A percentile compares a stretch with the other conserved stretches of the same genome.
Conservation (phyloP, 1,140 invertebrate genomes). For the Arion vulgaris region DNA sequence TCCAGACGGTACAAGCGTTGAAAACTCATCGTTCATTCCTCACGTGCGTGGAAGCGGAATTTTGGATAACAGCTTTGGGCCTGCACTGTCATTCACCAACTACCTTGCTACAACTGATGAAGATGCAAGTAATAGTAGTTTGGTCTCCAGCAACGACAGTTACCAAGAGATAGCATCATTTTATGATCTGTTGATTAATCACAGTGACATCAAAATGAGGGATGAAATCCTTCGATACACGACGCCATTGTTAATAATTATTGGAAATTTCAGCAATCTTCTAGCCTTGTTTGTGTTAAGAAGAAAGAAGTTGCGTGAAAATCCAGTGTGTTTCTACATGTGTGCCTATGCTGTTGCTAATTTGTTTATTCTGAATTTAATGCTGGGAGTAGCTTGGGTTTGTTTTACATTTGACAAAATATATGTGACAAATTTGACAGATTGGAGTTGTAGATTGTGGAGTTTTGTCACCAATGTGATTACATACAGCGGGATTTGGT, state of each 20-base stretch:
- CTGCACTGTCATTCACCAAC: neutral
- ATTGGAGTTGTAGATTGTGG: conserved; percentile 64
- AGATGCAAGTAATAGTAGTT: neutral
- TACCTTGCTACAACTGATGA: neutral
- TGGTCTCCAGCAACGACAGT: neutral
- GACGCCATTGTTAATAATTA: conserved; percentile 61
- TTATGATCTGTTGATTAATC: conserved; percentile 39
- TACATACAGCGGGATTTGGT: conserved; percentile 64
- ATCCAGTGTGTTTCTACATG: conserved; percentile 67
- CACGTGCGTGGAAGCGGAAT: neutral
- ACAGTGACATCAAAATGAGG: conserved; percentile 46
- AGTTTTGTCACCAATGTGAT: conserved; percentile 63
- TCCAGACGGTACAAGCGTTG: too few species aligned
- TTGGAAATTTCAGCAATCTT: conserved; percentile 65
- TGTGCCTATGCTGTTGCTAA: conserved; percentile 62
- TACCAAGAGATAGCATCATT: conserved; percentile 11
- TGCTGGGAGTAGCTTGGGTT: conserved; percentile 59
- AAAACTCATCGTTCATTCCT: neutral
- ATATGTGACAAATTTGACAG: conserved; percentile 52
- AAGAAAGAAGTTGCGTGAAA: conserved; percentile 55
- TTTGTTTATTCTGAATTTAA: conserved; percentile 56
- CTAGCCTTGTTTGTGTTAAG: conserved; percentile 61
- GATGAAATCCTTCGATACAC: conserved; percentile 51
- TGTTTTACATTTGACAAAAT: conserved; percentile 51
- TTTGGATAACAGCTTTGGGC: neutral